Conservation (phyloP, 1,140 invertebrate genomes). For the Calosoma granatense region DNA sequence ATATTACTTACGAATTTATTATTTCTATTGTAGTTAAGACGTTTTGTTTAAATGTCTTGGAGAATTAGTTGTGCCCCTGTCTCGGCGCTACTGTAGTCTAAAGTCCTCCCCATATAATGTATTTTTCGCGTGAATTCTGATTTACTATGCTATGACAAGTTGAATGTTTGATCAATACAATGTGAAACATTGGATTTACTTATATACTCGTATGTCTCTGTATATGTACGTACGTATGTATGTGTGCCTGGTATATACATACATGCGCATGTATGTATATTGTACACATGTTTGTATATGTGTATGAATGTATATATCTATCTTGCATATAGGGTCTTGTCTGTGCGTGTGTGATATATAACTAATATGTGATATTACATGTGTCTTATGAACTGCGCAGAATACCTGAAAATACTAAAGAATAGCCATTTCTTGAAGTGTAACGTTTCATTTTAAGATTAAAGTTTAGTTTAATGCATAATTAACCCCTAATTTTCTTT, state of each 20-base stretch:
- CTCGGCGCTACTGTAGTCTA: not conserved
- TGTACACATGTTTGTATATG: not conserved
- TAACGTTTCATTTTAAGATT: no score
- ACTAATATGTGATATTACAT: no score
- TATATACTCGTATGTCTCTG: not conserved
- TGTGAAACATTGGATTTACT: not conserved
- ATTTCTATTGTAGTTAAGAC: not conserved
- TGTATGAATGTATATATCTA: not conserved
- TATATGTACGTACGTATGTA: conserved; percentile 1
- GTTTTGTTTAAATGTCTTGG: not conserved
- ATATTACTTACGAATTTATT: no score
- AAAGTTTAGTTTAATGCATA: no score
- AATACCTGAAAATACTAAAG: no score
- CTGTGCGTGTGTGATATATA: no score
- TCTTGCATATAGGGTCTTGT: no score
- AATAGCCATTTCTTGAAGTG: no score
- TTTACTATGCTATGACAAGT: not conserved
- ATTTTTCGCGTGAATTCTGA: not conserved
- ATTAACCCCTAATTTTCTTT: no score
- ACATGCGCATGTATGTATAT: conserved; percentile 1
- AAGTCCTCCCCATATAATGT: not conserved
- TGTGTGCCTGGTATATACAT: no score
- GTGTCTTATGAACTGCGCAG: no score
- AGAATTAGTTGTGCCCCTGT: not conserved
- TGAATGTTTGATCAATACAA: not conserved